Evolutionary conservation across 2,113 vertebrate species (phyloP).

Genomic region (Pyxicephalus adspersus): DNA sequence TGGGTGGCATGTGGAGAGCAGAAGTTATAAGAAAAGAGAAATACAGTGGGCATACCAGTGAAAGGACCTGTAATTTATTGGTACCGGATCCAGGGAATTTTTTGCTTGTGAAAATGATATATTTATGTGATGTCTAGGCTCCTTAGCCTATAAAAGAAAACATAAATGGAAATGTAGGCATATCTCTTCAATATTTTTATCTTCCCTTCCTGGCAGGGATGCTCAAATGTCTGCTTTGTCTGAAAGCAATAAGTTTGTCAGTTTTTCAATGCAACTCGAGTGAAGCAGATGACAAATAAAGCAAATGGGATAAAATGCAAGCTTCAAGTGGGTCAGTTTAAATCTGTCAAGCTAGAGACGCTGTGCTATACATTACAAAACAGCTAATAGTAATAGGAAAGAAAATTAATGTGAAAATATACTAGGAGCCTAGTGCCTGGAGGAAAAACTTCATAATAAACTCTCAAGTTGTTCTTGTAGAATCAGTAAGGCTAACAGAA

Average conservation of each 20-base stretch:
- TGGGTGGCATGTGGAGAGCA: too few species aligned
- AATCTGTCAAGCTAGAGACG: slow-evolving; percentile 31
- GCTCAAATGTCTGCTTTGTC: not conserved
- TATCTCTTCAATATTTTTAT: not conserved
- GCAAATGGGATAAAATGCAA: slow-evolving; percentile 33
- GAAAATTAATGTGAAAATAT: slow-evolving; percentile 51
- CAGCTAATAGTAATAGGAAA: slow-evolving; percentile 46
- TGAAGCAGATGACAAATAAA: slow-evolving; percentile 41
- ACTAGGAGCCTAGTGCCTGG: slow-evolving; percentile 34
- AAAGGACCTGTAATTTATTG: too few species aligned
- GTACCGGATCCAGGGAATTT: too few species aligned
- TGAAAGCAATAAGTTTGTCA: slow-evolving; percentile 12
- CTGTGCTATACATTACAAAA: slow-evolving; percentile 27
- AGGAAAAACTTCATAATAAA: slow-evolving; percentile 48
- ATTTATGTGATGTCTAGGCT: too few species aligned
- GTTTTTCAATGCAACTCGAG: not conserved
- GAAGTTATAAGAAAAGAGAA: too few species aligned
- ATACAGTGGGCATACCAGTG: too few species aligned
- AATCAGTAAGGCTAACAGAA: slow-evolving; percentile 45
- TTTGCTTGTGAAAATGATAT: too few species aligned
- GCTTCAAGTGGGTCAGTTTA: slow-evolving; percentile 47
- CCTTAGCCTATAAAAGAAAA: too few species aligned
- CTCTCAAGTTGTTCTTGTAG: slow-evolving; percentile 42
- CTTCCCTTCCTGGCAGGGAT: not conserved
- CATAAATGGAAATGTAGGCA: not conserved